These are phyloP conservation scores for Geotrupes spiniger DNA, from an alignment of 2,888 invertebrate genomes.

Conservation along the genomic window DNA sequence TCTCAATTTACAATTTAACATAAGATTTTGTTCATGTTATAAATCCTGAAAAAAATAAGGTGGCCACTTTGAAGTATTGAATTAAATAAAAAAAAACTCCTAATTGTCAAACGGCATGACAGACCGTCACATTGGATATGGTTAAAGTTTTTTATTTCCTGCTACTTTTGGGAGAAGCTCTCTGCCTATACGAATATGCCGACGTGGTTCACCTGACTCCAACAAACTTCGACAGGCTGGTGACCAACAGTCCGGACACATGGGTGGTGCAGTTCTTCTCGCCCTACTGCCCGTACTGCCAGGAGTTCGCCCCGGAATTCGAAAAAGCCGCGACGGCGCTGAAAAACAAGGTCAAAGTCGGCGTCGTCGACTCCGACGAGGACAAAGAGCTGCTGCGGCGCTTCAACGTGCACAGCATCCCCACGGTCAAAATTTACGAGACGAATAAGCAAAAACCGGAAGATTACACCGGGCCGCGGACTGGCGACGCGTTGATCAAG, in stretches of 20 bases:
- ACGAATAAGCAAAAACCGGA: slow-evolving; percentile 22
- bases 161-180: slow-evolving; percentile 6
- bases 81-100: no score
- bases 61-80: no score
- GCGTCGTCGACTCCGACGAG: slow-evolving; percentile 25
- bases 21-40: no score
- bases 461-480: slow-evolving; percentile 27
- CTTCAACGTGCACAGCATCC: slow-evolving; percentile 24
- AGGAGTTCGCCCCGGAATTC: slow-evolving; percentile 29
- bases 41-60: no score
- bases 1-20: no score
- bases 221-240: slow-evolving; percentile 24
- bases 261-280: slow-evolving; percentile 32
- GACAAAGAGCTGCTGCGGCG: slow-evolving; percentile 19
- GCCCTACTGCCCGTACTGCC: slow-evolving; percentile 27
- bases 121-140: no score
- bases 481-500: slow-evolving; percentile 21
- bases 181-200: slow-evolving; percentile 16
- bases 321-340: slow-evolving; percentile 24
- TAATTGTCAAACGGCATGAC: no score
- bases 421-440: slow-evolving; percentile 28
- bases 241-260: slow-evolving; percentile 20
- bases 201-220: slow-evolving; percentile 20
- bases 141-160: slow-evolving; percentile 1
- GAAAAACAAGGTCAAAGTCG: slow-evolving; percentile 25